Evolutionary conservation across 2,113 vertebrate genomes (phyloP), one percentile per base, ranked within the genome.

Genomic region (Pedionomus torquatus): DNA sequence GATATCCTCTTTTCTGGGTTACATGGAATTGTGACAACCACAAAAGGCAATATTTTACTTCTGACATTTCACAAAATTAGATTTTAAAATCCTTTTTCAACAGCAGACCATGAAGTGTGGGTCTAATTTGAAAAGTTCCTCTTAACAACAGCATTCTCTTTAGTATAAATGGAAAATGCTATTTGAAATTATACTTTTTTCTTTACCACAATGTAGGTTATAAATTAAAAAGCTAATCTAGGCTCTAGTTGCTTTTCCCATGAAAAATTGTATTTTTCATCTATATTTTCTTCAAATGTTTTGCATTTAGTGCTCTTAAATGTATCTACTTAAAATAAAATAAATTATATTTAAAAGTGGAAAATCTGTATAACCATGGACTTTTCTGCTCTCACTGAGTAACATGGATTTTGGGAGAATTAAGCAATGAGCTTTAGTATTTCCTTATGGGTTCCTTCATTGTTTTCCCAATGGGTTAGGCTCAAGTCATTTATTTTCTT

Each of bases 61-160:
- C 84, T 85, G 91, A 76, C 70, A 54, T 57, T 87, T 95, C 74
- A 91, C 75, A 96, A 91, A 87, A 91, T 90, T 80, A 66, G 90
- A 54, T 85, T 91, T 76, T 65, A 20, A 93, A 95, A 95, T 91
- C 65, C 37, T 24, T 94, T 83, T 93, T 71, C 54, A 88, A 63
- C 31, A 80, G 54, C 54, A 85, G 65, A 85, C 77, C 65, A 48
- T 90, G 91, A 94, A 89, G 55, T 58, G 46, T 46, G 17, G 24
- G 10, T 64, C 25, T 91, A 93, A 68, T 87, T 82, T 74, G 48
- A 79, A 79, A 84, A 78, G 55, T 83, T 87, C 28, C 25, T 90
- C 55, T 78, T 71, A 71, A 60, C 31, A 55, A 63, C 41, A 80
- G 48, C 58, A 23, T 35, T 79, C 28, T 87, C 48, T 78, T 83